Conservation (phyloP, 2,113 vertebrate genomes). For the Cairina moschata region DNA sequence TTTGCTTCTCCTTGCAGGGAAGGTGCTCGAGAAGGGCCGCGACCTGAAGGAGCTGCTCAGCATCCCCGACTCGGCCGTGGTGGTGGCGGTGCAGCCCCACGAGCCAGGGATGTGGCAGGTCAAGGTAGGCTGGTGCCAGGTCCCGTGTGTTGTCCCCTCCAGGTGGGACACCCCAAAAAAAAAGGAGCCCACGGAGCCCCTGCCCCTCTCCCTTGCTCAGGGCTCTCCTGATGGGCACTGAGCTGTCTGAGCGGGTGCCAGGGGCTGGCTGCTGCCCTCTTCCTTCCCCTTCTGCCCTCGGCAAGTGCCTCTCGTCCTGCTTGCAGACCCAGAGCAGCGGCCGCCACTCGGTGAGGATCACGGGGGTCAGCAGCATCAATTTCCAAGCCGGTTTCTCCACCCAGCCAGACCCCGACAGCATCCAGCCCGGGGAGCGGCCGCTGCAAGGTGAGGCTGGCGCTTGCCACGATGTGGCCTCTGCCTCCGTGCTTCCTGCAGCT, state of each 20-base stretch:
- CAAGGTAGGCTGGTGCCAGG: conserved; percentile 79
- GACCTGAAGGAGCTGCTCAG: conserved; percentile 89
- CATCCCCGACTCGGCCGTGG: conserved; percentile 91
- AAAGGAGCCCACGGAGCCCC: background rate
- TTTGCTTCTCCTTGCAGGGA: conserved; percentile 73
- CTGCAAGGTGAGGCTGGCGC: conserved; percentile 81
- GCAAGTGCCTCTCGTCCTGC: accelerated
- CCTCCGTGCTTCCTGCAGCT: accelerated
- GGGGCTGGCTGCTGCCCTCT: accelerated
- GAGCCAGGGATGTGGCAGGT: conserved; percentile 87
- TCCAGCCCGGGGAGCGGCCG: conserved; percentile 82
- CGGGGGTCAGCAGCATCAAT: conserved; percentile 86
- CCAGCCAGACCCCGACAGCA: conserved; percentile 76
- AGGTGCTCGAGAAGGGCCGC: conserved; percentile 78
- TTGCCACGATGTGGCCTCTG: accelerated
- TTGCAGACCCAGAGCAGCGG: conserved; percentile 85
- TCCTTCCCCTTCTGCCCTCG: background rate
- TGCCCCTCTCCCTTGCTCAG: background rate
- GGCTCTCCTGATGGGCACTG: background rate
- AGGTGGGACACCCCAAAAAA: background rate
- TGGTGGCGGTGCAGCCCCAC: conserved; percentile 88
- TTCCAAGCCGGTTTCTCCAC: conserved; percentile 89
- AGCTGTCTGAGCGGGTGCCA: background rate
- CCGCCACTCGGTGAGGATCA: conserved; percentile 90
- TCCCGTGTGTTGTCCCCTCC: background rate